Conservation (phyloP, 2,888 invertebrate genomes). For the Drosophila putrida region DNA sequence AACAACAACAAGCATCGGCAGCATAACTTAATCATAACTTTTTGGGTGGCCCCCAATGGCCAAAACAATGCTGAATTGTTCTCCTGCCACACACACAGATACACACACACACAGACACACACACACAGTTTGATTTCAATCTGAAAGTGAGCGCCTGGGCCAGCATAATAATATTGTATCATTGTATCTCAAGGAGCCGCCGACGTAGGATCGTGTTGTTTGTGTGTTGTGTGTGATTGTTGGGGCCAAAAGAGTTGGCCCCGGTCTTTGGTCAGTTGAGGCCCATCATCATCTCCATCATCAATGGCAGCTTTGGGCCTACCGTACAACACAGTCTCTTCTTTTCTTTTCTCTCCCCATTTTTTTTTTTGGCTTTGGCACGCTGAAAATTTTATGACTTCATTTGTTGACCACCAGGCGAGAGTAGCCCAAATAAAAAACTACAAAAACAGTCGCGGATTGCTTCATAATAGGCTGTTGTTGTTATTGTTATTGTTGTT, state of each 20-base stretch:
- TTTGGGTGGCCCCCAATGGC: conserved; percentile 81
- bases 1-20: conserved; percentile 25
- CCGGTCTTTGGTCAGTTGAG: conserved; percentile 43
- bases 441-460: conserved; percentile 52
- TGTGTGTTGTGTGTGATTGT: conserved; percentile 57
- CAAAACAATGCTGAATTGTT: conserved; percentile 79
- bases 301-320: conserved; percentile 76
- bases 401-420: conserved; percentile 79
- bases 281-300: conserved; percentile 77
- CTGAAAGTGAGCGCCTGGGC: conserved; percentile 64
- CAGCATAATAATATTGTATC: conserved; percentile 80
- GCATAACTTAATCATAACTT: conserved; percentile 83
- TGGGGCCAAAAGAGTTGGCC: conserved; percentile 36
- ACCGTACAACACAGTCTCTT: conserved; percentile 65
- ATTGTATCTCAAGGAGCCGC: conserved; percentile 78
- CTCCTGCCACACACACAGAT: conserved; percentile 47
- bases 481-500: conserved; percentile 29
- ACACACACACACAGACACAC: conserved; percentile 21
- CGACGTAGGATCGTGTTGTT: conserved; percentile 52
- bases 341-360: conserved; percentile 2
- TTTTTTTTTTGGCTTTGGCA: conserved; percentile 64
- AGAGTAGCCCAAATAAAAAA: conserved; percentile 46
- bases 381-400: conserved; percentile 82
- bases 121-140: conserved; percentile 74
- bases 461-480: conserved; percentile 70